Evolutionary conservation across 2,113 vertebrate species (phyloP).

Genomic region (Hystrix cristata): DNA sequence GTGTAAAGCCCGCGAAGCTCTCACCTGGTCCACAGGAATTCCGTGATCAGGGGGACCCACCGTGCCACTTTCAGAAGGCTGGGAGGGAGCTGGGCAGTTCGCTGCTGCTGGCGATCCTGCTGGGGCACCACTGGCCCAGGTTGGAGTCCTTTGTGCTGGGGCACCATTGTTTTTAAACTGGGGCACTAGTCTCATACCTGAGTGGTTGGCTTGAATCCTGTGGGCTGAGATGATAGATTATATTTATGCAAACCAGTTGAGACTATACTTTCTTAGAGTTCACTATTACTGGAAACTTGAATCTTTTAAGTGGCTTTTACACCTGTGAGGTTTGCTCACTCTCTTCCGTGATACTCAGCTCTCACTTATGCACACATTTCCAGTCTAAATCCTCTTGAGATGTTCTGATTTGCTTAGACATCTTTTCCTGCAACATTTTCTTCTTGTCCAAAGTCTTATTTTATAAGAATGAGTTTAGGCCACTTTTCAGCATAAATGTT

Average conservation of each 20-base stretch:
- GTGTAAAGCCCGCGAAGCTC: too few relatives aligned
- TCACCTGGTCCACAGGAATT: too few relatives aligned
- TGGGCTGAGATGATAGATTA: background rate
- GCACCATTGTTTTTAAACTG: background rate
- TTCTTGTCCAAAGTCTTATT: slow-evolving; percentile 45
- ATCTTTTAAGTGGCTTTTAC: background rate
- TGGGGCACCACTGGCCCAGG: too few relatives aligned
- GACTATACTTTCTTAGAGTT: background rate
- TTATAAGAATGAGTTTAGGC: background rate
- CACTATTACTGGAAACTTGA: background rate
- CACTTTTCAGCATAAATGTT: background rate
- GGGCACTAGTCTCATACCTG: background rate
- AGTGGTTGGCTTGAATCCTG: background rate
- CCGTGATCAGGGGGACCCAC: too few relatives aligned
- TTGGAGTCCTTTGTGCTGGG: too few relatives aligned
- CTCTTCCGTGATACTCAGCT: background rate
- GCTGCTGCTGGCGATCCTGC: too few relatives aligned
- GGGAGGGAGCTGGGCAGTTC: too few relatives aligned
- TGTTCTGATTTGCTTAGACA: background rate
- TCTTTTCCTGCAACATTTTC: background rate
- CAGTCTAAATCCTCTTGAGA: background rate
- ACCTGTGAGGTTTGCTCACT: background rate
- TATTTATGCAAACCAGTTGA: background rate
- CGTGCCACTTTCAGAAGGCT: too few relatives aligned
- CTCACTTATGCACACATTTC: background rate